phyloP scores from a whole-genome alignment of 2,797 vertebrate genomes.

The Lepidocolaptes lacrymiger region DNA sequence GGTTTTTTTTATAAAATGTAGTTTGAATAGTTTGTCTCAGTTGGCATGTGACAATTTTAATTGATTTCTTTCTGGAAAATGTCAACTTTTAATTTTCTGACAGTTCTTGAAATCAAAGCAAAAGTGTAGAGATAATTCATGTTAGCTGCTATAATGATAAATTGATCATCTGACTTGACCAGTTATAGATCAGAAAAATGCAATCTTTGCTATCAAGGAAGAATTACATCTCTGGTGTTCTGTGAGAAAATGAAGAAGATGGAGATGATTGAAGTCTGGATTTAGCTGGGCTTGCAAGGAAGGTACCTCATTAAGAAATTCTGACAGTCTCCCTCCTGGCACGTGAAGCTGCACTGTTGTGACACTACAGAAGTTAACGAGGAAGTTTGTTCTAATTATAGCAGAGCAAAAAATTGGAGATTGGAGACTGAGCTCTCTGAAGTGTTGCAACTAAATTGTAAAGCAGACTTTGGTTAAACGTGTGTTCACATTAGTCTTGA shows the following conservation, averaged over 20 bases:
- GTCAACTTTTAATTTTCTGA: background rate
- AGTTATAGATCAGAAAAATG: background rate
- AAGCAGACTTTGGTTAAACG: background rate
- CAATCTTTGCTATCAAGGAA: background rate
- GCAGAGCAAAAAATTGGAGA: background rate
- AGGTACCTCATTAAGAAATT: background rate
- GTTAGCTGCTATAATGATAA: background rate
- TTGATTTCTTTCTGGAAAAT: background rate
- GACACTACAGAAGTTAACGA: conserved; percentile 8
- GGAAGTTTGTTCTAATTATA: conserved; percentile 27
- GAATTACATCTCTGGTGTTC: background rate
- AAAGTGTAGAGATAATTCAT: background rate
- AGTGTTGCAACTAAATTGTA: background rate
- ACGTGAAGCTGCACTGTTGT: background rate
- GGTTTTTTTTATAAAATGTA: background rate
- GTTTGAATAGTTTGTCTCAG: background rate
- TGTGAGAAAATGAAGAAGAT: background rate
- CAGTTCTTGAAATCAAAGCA: background rate
- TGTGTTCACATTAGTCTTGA: background rate
- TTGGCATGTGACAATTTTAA: background rate
- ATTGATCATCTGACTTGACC: background rate
- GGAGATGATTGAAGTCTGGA: conserved; percentile 9
- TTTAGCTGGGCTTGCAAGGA: background rate
- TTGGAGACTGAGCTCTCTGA: background rate
- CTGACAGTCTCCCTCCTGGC: conserved; percentile 10